Evolutionary conservation across 2,797 vertebrate genomes (phyloP), one percentile per base, ranked within the genome.

Genomic region (Gymnodraco acuticeps): DNA sequence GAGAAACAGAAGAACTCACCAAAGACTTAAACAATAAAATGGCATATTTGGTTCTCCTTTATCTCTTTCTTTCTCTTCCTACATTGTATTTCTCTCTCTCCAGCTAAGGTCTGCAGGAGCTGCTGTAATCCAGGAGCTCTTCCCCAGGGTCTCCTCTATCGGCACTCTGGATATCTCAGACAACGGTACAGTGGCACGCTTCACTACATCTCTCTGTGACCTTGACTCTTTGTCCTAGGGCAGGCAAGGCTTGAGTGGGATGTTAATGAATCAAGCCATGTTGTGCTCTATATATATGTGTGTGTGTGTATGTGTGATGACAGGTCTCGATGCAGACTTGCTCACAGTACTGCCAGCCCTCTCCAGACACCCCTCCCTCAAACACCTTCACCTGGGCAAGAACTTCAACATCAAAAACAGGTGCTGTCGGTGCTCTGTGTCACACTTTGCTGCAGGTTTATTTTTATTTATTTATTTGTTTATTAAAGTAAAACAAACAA

Each of bases 331-430:
- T 63, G 92, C 93, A 3, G 96, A 97, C 87, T 88, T 98, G 71
- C 92, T 97, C 82, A 94, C 95, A 6, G 91, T 97, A 8, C 93
- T 98, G 54, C 96, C 96, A 0, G 94, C 95, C 4, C 92, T 98
- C 56, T 96, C 96, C 74, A 95, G 95, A 92, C 97, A 97, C 80
- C 94, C 96, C 38, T 96, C 96, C 50, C 95, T 98, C 68, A 97
- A 95, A 92, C 96, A 97, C 84, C 95, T 98, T 65, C 94, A 96
- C 79, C 88, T 98, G 78, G 97, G 97, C 82, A 97, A 96, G 88
- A 98, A 98, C 90, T 97, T 98, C 92, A 96, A 95, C 73, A 95
- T 97, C 93, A 98, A 98, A 92, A 96, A 94, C 92, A 96, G 96
- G 97, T 98, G 87, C 86, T 63, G 68, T 31, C 15, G 10, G 12